Evolutionary conservation across 1,140 invertebrate genomes (phyloP).

Genomic region (Caenorhabditis inopinata): DNA sequence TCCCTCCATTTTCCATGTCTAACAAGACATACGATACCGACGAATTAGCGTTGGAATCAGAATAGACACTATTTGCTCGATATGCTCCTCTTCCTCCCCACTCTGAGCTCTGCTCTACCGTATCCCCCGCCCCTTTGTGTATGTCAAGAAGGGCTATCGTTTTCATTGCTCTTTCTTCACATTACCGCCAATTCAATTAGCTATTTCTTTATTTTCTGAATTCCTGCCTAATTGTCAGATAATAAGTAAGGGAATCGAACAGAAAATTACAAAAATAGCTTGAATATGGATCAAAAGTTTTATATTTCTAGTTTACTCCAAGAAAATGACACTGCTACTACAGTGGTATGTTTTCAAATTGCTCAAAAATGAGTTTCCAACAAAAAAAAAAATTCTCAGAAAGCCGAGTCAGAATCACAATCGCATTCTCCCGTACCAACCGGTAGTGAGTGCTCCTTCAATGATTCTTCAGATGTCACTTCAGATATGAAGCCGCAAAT

Average conservation of each 20-base stretch:
- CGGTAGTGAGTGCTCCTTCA: slow-evolving; percentile 29
- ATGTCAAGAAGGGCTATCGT: slow-evolving; percentile 23
- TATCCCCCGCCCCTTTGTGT: slow-evolving; percentile 16
- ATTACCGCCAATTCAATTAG: neutral
- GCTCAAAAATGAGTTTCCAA: too few relatives aligned
- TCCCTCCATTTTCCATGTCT: neutral
- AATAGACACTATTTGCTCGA: slow-evolving; percentile 24
- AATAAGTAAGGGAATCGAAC: too few relatives aligned
- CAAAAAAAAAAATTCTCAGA: too few relatives aligned
- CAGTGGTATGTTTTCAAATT: neutral
- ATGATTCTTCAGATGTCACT: neutral
- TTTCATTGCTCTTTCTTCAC: slow-evolving; percentile 17
- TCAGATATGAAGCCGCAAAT: neutral
- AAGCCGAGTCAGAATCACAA: neutral
- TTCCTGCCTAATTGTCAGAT: too few relatives aligned
- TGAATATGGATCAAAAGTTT: slow-evolving; percentile 3
- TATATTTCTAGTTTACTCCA: slow-evolving; percentile 23
- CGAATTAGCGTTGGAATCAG: slow-evolving; percentile 19
- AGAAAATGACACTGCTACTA: neutral
- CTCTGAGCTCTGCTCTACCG: neutral
- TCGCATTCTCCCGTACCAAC: neutral
- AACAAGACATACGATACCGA: neutral
- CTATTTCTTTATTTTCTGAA: too few relatives aligned
- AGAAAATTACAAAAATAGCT: too few relatives aligned
- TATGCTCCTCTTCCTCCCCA: neutral